Evolutionary conservation across 2,888 invertebrate species (phyloP).

Genomic region (Matsumyia berberina): DNA sequence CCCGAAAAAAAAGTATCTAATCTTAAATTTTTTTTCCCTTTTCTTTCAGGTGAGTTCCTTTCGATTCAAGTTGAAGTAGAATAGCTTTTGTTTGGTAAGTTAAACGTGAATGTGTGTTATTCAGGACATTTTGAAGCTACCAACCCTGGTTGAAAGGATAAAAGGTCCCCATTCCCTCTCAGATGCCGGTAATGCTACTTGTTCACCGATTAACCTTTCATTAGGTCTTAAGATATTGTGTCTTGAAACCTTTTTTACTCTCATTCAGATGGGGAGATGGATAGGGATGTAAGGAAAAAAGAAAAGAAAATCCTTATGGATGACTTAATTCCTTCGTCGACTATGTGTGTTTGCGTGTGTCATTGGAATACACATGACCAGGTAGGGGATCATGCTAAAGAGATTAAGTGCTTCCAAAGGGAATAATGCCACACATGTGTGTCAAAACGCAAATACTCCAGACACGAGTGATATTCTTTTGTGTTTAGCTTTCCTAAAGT

Average conservation of each 20-base stretch:
- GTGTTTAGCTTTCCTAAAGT: conserved; percentile 1
- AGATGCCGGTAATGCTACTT: conserved; percentile 44
- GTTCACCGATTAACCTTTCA: conserved; percentile 66
- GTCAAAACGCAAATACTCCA: conserved; percentile 20
- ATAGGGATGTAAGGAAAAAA: conserved; percentile 14
- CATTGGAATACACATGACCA: conserved; percentile 10
- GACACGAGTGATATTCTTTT: conserved; percentile 19
- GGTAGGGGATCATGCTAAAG: conserved; percentile 28
- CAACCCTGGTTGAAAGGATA: conserved; percentile 17
- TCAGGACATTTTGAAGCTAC: conserved; percentile 44
- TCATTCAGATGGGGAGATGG: not conserved
- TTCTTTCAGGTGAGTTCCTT: conserved; percentile 61
- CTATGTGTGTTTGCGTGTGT: not conserved
- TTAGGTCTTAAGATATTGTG: conserved; percentile 65
- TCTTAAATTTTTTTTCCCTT: conserved; percentile 19
- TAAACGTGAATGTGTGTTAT: conserved; percentile 5
- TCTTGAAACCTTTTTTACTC: conserved; percentile 42
- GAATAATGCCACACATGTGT: not conserved
- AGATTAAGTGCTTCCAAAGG: conserved; percentile 30
- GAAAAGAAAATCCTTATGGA: conserved; percentile 55
- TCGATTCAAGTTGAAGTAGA: conserved; percentile 12
- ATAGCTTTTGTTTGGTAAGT: conserved; percentile 36
- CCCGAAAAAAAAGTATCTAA: conserved; percentile 24
- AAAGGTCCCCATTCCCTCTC: conserved; percentile 14
- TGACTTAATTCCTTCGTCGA: conserved; percentile 49